Evolutionary conservation across 1,140 invertebrate genomes (phyloP), one percentile per base, ranked within the genome.

Genomic region (Phortica variegata): DNA sequence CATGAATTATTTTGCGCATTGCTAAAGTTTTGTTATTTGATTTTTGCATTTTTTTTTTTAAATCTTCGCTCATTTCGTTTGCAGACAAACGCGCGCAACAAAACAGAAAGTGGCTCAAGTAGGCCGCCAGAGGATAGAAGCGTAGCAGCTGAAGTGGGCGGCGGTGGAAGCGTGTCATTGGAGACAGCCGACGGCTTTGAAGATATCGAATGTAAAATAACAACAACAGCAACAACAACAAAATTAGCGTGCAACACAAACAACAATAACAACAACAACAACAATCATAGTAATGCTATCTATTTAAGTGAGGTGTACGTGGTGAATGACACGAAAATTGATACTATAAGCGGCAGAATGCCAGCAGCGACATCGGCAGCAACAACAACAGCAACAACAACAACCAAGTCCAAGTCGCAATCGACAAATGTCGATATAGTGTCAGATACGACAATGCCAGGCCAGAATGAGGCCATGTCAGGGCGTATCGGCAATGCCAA

Each of bases 281-380:
- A 23, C 48, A 54, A 31, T 42, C 18, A 37, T 41, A 43, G 34
- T 26, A 31, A 21, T 23, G 17, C 10, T 3, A 33, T 34, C 46
- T 52, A 70, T 54, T 71, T 71, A 61, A 65, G 55, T 52, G 62
- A 71, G 55, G 63, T 71, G 58, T 65, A 61, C 56, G 62, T 71
- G 43, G 58, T 61, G 66, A 66, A 62, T 71, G 66, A 71, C 66
- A 71, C 66, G 51, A 60, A 70, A 70, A 62, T 70, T 60, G 26
- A 38, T 34, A 15, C 9, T 34, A 29, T 29, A 29, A 12, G 62
- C 62, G 62, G 60, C 47, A 51, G 19, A n/a, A n/a, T n/a, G n/a
- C n/a, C 40, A n/a, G 46, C 20, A 21, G 50, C 50, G 45, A 54
- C 43, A 41, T 34, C 13, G 49, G 32, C 16, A 34, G 51, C 58